Conservation (phyloP, 2,888 invertebrate species). For the Melieria crassipennis region DNA sequence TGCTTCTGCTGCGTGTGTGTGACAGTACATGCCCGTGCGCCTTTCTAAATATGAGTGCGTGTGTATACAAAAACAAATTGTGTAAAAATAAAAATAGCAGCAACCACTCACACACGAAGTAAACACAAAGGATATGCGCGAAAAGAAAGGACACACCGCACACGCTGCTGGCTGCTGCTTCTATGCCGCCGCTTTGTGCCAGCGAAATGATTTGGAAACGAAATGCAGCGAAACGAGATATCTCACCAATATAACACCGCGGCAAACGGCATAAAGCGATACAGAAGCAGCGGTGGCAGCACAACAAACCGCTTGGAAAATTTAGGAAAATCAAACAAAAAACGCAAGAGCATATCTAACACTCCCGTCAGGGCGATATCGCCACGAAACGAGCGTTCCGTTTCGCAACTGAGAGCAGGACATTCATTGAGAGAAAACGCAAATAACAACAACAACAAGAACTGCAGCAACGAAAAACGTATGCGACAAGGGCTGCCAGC, state of each 20-base stretch:
- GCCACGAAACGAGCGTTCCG: background rate
- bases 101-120: background rate
- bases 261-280: background rate
- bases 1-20: background rate
- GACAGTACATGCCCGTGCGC: background rate
- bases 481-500: slow-evolving; percentile 10
- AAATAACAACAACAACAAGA: too few species aligned
- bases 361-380: background rate
- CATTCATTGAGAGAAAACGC: background rate
- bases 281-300: background rate
- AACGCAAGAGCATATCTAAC: background rate
- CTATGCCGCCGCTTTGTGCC: background rate
- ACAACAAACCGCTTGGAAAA: slow-evolving; percentile 22
- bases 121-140: background rate
- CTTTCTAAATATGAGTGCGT: background rate
- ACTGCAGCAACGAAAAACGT: background rate
- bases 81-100: background rate
- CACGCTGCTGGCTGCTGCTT: background rate
- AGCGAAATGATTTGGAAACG: slow-evolving; percentile 28
- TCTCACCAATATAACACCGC: slow-evolving; percentile 13
- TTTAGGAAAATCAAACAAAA: slow-evolving; percentile 11
- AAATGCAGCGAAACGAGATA: slow-evolving; percentile 33
- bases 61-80: slow-evolving; percentile 3
- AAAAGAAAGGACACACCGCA: background rate
- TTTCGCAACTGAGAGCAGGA: background rate